These are phyloP conservation scores for Zygothrica quintamaculata DNA, from an alignment of 2,888 invertebrate species.

Conservation along the genomic window DNA sequence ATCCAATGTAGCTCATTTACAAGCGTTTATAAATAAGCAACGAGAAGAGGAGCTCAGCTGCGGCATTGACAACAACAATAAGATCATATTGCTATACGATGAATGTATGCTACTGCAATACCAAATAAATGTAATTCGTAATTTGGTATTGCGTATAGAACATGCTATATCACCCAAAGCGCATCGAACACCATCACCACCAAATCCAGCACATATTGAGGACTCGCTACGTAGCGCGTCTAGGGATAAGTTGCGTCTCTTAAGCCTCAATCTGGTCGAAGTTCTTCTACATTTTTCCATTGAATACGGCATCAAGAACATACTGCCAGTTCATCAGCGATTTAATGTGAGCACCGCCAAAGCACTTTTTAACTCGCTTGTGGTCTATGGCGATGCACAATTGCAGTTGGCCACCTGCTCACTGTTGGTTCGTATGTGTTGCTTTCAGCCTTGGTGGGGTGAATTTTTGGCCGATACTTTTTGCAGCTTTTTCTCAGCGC, in stretches of 20 bases:
- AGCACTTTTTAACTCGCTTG: conserved; percentile 89
- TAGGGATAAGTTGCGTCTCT: conserved; percentile 92
- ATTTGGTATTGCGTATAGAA: conserved; percentile 90
- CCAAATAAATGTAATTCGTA: conserved; percentile 93
- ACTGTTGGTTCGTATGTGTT: conserved; percentile 90
- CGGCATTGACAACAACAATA: conserved; percentile 84
- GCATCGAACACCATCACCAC: conserved; percentile 70
- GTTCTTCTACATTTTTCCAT: conserved; percentile 90
- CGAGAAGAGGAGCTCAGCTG: conserved; percentile 86
- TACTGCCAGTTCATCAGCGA: conserved; percentile 82
- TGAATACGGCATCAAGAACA: conserved; percentile 86
- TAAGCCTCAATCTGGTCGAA: conserved; percentile 93
- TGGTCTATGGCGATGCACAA: conserved; percentile 91
- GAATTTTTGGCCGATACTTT: conserved; percentile 93
- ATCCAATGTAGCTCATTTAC: conserved; percentile 92
- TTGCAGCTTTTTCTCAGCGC: conserved; percentile 90
- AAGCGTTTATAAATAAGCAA: conserved; percentile 90
- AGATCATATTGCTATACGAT: conserved; percentile 86
- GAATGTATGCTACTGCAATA: conserved; percentile 91
- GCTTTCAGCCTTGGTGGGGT: conserved; percentile 94
- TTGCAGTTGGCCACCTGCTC: conserved; percentile 92
- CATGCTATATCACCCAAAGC: conserved; percentile 85
- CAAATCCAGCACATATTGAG: conserved; percentile 72
- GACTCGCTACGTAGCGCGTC: conserved; percentile 87
- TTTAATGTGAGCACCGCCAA: conserved; percentile 86